Evolutionary conservation across 2,113 vertebrate genomes (phyloP).

Genomic region (Heloderma charlesbogerti): DNA sequence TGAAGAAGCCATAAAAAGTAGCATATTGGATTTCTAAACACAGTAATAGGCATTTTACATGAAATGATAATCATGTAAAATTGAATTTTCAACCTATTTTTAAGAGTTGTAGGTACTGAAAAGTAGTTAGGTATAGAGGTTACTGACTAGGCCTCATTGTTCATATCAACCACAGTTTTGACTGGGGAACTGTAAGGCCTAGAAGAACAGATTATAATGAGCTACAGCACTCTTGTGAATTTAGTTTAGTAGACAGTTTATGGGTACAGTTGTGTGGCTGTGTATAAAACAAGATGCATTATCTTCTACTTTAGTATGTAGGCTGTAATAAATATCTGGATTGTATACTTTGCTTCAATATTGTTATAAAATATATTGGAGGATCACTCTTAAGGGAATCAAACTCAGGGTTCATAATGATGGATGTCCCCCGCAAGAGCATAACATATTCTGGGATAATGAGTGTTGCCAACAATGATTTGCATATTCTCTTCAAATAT

Average conservation of each 20-base stretch:
- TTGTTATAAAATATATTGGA: slow-evolving; percentile 17
- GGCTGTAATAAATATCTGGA: fast-evolving
- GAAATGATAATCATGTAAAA: slow-evolving; percentile 15
- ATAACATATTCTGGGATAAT: background rate
- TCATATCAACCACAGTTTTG: slow-evolving; percentile 41
- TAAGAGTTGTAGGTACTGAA: slow-evolving; percentile 10
- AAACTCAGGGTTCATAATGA: slow-evolving; percentile 2
- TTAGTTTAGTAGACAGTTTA: slow-evolving; percentile 50
- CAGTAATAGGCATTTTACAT: background rate
- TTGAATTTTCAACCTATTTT: slow-evolving; percentile 37
- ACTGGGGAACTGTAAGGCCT: slow-evolving; percentile 44
- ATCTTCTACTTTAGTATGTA: slow-evolving; percentile 35
- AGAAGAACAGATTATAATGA: slow-evolving; percentile 51
- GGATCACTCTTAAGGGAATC: background rate
- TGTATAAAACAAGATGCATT: slow-evolving; percentile 30
- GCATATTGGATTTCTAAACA: background rate
- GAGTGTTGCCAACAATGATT: slow-evolving; percentile 14
- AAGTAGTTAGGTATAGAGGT: background rate
- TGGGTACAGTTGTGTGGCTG: background rate
- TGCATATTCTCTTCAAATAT: background rate
- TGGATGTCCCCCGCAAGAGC: background rate
- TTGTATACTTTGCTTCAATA: slow-evolving; percentile 24
- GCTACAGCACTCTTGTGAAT: slow-evolving; percentile 22
- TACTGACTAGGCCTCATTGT: slow-evolving; percentile 26
- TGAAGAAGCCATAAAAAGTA: background rate